Conservation (phyloP, 2,888 invertebrate species). For the Microplitis deprimator region DNA sequence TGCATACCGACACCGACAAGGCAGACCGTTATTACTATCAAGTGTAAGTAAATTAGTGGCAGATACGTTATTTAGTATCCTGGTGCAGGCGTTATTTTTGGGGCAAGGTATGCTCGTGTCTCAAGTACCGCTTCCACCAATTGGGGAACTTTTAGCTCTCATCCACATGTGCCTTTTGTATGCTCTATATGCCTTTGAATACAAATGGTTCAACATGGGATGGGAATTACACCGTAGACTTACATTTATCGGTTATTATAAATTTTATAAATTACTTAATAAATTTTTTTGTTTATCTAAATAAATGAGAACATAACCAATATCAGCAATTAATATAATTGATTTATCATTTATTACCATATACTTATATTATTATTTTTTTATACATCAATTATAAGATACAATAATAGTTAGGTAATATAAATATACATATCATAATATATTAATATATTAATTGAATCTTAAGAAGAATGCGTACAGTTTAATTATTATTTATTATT, state of each 20-base stretch:
- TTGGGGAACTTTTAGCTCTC: conserved; percentile 80
- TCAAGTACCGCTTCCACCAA: conserved; percentile 78
- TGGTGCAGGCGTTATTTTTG: conserved; percentile 92
- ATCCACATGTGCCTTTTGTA: conserved; percentile 92
- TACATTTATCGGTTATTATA: conserved; percentile 79
- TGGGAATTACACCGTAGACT: conserved; percentile 93
- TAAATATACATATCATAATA: too few species aligned
- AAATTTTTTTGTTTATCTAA: too few species aligned
- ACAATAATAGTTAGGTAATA: too few species aligned
- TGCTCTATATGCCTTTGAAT: conserved; percentile 96
- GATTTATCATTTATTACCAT: too few species aligned
- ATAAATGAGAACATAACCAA: too few species aligned
- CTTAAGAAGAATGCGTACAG: not conserved
- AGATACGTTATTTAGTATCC: conserved; percentile 89
- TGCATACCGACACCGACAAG: conserved; percentile 89
- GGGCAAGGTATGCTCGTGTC: conserved; percentile 82
- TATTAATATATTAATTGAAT: too few species aligned
- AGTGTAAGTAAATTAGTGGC: conserved; percentile 90
- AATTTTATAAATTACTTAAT: too few species aligned
- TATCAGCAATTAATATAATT: too few species aligned
- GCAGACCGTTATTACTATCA: conserved; percentile 84
- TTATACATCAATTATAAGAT: too few species aligned
- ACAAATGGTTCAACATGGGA: conserved; percentile 98
- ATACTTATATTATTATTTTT: too few species aligned
- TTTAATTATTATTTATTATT: too few species aligned